A percentile compares a stretch with the other conserved stretches of the same genome.
phyloP scores from a whole-genome alignment of 2,797 vertebrate species.

The Hafferia zeledoni region DNA sequence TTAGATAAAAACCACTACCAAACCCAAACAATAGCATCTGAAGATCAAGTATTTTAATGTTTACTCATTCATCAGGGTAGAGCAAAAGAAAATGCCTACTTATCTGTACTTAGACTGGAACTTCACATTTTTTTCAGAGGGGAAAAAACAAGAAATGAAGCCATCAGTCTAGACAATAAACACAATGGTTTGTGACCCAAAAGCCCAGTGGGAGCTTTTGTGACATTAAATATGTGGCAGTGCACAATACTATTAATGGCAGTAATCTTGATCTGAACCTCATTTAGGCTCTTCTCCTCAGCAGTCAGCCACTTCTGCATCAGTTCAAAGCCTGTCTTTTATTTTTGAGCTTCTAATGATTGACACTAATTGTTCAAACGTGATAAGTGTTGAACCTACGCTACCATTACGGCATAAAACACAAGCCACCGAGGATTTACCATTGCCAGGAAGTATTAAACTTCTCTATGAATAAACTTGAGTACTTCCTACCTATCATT shows the following conservation, averaged over 20 bases:
- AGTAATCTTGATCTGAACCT: not conserved
- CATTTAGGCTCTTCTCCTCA: not conserved
- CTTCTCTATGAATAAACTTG: not conserved
- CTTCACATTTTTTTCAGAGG: not conserved
- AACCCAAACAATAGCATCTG: not conserved
- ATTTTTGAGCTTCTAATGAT: not conserved
- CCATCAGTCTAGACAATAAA: not conserved
- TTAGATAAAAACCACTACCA: not conserved
- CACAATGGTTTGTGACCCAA: not conserved
- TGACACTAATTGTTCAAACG: not conserved
- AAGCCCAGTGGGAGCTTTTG: not conserved
- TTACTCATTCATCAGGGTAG: not conserved
- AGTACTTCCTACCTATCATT: not conserved
- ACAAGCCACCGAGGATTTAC: not conserved
- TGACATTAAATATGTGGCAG: rapidly evolving
- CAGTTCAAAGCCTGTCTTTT: not conserved
- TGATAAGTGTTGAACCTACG: not conserved
- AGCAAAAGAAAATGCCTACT: not conserved
- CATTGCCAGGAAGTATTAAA: not conserved
- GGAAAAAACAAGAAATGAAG: not conserved
- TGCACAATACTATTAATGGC: too few species aligned
- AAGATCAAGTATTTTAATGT: not conserved
- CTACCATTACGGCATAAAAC: not conserved
- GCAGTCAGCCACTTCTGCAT: not conserved
- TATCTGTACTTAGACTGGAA: not conserved